Conservation (phyloP, 2,888 invertebrate genomes). For the Phania funesta region DNA sequence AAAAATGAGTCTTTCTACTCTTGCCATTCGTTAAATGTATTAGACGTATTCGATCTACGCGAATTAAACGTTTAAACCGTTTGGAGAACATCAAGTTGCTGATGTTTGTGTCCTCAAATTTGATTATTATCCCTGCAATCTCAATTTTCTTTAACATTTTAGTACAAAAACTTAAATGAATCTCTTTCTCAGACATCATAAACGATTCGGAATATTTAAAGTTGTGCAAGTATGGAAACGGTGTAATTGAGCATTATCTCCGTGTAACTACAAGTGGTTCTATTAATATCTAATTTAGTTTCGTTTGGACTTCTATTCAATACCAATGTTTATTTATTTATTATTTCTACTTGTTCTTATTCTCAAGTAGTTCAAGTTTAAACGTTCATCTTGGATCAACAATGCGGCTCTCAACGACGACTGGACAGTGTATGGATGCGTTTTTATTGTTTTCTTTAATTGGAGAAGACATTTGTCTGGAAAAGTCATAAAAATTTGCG, state of each 20-base stretch:
- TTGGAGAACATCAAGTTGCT: too few relatives aligned
- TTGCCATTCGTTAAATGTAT: too few relatives aligned
- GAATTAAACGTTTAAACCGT: too few relatives aligned
- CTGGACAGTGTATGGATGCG: neutral
- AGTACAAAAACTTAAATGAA: too few relatives aligned
- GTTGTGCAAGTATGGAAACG: neutral
- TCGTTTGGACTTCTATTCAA: neutral
- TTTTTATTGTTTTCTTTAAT: slow-evolving; percentile 35
- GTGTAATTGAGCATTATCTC: neutral
- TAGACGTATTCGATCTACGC: too few relatives aligned
- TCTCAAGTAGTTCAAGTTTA: slow-evolving; percentile 65
- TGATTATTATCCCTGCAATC: too few relatives aligned
- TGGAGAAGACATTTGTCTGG: slow-evolving; percentile 38
- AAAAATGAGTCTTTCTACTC: too few relatives aligned
- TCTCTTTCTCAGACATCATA: too few relatives aligned
- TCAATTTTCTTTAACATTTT: too few relatives aligned
- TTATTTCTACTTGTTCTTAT: slow-evolving; percentile 14
- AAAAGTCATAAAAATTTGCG: slow-evolving; percentile 48
- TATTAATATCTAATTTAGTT: neutral
- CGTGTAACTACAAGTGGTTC: slow-evolving; percentile 11
- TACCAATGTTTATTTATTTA: neutral
- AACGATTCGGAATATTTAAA: too few relatives aligned
- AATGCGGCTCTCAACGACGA: slow-evolving; percentile 8
- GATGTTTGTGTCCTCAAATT: too few relatives aligned
- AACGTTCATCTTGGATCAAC: slow-evolving; percentile 29